Evolutionary conservation across 2,113 vertebrate genomes (phyloP), one percentile per base, ranked within the genome.

Genomic region (Taxidea taxus): DNA sequence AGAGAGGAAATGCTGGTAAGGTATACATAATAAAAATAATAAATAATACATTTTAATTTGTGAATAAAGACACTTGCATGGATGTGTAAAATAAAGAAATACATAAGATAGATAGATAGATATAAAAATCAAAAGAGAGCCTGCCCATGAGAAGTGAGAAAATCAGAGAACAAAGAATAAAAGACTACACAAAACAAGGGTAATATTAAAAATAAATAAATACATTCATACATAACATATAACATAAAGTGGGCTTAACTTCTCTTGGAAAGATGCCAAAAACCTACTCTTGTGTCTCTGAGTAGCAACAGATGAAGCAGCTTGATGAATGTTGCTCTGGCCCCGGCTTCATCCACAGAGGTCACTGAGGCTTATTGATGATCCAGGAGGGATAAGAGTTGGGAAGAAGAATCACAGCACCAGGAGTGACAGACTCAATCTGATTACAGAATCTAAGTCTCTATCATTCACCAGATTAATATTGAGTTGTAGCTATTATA

Each of bases 31-130:
- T 95, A 91, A 80, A 90, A 93, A 86, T 75, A 94, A 97, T 85
- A 97, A 97, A 97, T 90, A 96, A 95, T 91, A 89, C 27, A 94
- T 94, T 94, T 85, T 96, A 94, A 95, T 92, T 95, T 68, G 13
- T 93, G 27, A 91, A 39, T 27, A 81, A 74, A 78, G 51, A 78
- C 20, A 91, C 39, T 84, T 58, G 44, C 14, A n/a, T 90, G 31
- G n/a, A 54, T 64, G 74, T 54, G 37, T 87, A 34, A 89, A 27
- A 89, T 29, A 90, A 25, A 39, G 34, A 37, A 20, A n/a, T 7
- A 9, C 31, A 64, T 44, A 56, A 77, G 42, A 88, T 72, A 87
- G 13, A 93, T n/a, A 75, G 8, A 58, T n/a, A 75, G 8, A 58
- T n/a, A 58, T 83, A 34, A 62, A 95, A 47, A 94, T 90, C 54